Conservation (phyloP, 2,888 invertebrate species). For the Spodoptera exigua region DNA sequence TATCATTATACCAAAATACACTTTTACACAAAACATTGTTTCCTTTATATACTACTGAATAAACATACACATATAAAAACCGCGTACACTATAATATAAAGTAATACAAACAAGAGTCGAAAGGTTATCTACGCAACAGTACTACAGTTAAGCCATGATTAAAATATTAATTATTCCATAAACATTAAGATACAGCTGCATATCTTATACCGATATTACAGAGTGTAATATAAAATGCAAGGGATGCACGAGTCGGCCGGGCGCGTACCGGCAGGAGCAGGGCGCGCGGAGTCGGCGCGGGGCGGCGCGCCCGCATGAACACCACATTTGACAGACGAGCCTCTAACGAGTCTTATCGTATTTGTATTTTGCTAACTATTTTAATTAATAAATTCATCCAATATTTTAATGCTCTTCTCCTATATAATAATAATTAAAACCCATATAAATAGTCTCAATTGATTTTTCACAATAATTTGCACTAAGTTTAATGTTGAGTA, state of each 20-base stretch:
- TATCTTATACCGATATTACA: conserved; percentile 83
- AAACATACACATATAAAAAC: conserved; percentile 89
- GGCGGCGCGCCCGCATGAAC: conserved; percentile 59
- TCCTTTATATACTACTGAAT: conserved; percentile 86
- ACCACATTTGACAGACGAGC: conserved; percentile 85
- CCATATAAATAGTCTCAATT: conserved; percentile 89
- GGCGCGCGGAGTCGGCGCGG: conserved; percentile 56
- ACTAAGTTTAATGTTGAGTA: conserved; percentile 89
- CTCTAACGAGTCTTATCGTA: conserved; percentile 88
- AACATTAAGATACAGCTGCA: conserved; percentile 85
- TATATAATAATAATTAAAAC: conserved; percentile 89
- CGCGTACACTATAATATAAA: conserved; percentile 87
- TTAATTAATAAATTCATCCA: conserved; percentile 90
- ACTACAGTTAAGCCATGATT: conserved; percentile 88
- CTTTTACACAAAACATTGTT: conserved; percentile 86
- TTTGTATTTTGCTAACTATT: conserved; percentile 89
- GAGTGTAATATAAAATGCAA: conserved; percentile 81
- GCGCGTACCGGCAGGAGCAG: too few relatives aligned
- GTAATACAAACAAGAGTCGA: conserved; percentile 88
- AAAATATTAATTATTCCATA: conserved; percentile 85
- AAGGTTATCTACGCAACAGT: conserved; percentile 88
- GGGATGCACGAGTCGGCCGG: conserved; percentile 67
- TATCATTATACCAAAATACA: conserved; percentile 86
- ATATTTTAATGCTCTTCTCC: conserved; percentile 86
- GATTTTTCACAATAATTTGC: conserved; percentile 89